Percentiles rank a stretch among this genome's conserved stretches.
These are phyloP conservation scores for Echinops telfairi DNA, from an alignment of 2,113 vertebrate species.

Conservation along the genomic window DNA sequence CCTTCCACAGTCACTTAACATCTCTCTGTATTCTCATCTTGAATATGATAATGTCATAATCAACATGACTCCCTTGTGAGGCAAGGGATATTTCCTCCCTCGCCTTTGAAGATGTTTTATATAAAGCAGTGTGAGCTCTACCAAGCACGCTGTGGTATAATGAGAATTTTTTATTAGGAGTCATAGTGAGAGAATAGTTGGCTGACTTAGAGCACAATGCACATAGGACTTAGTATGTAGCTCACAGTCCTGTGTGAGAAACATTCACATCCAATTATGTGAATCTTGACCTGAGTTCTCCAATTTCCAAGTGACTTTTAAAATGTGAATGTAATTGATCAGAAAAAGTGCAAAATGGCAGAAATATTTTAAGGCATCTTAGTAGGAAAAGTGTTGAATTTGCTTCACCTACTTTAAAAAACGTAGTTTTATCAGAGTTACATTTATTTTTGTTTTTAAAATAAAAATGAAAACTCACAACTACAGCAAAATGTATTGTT, in stretches of 20 bases:
- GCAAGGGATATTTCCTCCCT: slow-evolving; percentile 33
- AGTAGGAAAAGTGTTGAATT: not conserved
- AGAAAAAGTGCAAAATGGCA: not conserved
- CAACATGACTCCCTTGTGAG: slow-evolving; percentile 3
- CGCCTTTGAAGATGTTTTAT: slow-evolving; percentile 69
- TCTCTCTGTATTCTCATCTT: slow-evolving; percentile 59
- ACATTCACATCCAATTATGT: not conserved
- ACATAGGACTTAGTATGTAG: not conserved
- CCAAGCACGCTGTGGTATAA: slow-evolving; percentile 53
- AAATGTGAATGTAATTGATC: not conserved
- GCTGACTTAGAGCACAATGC: slow-evolving; percentile 24
- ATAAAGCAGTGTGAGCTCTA: slow-evolving; percentile 62
- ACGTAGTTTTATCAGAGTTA: too few relatives aligned
- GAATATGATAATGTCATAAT: slow-evolving; percentile 65
- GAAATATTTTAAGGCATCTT: not conserved
- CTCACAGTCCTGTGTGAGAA: not conserved
- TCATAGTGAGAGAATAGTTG: slow-evolving; percentile 46
- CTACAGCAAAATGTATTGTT: too few relatives aligned
- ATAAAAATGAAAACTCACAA: not conserved
- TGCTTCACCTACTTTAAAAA: not conserved
- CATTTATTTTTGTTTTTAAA: not conserved
- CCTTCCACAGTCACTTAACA: slow-evolving; percentile 58
- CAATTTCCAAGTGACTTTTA: not conserved
- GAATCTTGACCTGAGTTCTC: not conserved
- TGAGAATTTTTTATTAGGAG: slow-evolving; percentile 66